These are phyloP conservation scores for Conus canariensis DNA, from an alignment of 2,888 invertebrate species.

Conservation along the genomic window DNA sequence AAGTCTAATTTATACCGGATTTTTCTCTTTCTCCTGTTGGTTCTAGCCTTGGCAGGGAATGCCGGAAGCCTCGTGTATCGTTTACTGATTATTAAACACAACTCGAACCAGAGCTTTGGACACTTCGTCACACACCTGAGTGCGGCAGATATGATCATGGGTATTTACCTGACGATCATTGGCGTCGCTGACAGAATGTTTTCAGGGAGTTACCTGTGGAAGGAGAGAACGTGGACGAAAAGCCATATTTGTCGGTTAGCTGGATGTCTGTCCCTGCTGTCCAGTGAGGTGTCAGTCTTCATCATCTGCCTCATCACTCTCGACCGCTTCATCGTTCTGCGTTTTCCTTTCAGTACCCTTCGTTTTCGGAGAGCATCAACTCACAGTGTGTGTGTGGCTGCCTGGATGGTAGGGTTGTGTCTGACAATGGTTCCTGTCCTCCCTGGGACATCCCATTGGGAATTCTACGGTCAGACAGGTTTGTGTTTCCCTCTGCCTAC, in stretches of 20 bases:
- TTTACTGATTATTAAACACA: not conserved
- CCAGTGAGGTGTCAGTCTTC: constrained; percentile 23
- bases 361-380: not conserved
- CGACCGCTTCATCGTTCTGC: constrained; percentile 16
- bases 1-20: constrained; percentile 48
- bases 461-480: constrained; percentile 4
- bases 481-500: not conserved
- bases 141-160: constrained; percentile 1
- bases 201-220: not conserved
- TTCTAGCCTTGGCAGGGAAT: constrained; percentile 55
- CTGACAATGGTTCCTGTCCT: not conserved
- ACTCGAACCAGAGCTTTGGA: not conserved
- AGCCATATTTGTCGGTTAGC: not conserved
- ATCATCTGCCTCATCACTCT: constrained; percentile 29
- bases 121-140: not conserved
- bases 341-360: constrained; percentile 10
- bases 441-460: not conserved
- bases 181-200: not conserved
- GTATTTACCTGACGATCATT: not conserved
- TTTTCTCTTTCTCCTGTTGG: constrained; percentile 54
- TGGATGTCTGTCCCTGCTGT: not conserved
- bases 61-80: constrained; percentile 50
- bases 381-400: not conserved
- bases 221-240: not conserved
- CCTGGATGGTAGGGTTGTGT: not conserved